Conservation (phyloP, 2,797 vertebrate species). For the Botia almorhae region DNA sequence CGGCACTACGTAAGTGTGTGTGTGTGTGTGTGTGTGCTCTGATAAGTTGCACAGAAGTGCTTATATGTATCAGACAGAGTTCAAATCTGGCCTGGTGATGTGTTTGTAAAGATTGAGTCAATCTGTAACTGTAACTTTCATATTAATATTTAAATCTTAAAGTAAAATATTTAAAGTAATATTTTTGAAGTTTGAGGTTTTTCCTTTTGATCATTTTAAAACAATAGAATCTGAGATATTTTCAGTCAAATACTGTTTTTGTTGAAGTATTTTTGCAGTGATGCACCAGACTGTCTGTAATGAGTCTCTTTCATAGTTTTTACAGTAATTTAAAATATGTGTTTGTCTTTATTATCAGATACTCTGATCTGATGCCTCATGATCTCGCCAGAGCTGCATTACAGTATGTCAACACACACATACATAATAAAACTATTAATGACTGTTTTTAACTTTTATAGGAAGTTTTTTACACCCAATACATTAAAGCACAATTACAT, state of each 20-base stretch:
- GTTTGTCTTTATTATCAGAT: slow-evolving; percentile 76
- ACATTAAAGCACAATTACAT: neutral
- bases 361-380: slow-evolving; percentile 93
- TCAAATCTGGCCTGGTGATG: neutral
- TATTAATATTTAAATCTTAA: too few species aligned
- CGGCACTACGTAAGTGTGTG: slow-evolving; percentile 87
- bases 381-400: slow-evolving; percentile 91
- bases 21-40: neutral
- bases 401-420: slow-evolving; percentile 80
- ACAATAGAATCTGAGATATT: too few species aligned
- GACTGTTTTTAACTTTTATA: neutral
- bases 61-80: neutral
- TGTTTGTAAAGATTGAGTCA: neutral
- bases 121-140: too few species aligned
- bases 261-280: too few species aligned
- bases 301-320: neutral
- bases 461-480: neutral
- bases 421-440: neutral
- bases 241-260: too few species aligned
- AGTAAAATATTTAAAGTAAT: too few species aligned
- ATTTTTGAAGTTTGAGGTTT: too few species aligned
- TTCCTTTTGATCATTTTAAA: too few species aligned
- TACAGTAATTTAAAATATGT: neutral
- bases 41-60: neutral
- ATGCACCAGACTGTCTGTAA: neutral